Base-by-base conservation (phyloP, 2,888 invertebrate species). In the Drosophila imparisetae region DNA sequence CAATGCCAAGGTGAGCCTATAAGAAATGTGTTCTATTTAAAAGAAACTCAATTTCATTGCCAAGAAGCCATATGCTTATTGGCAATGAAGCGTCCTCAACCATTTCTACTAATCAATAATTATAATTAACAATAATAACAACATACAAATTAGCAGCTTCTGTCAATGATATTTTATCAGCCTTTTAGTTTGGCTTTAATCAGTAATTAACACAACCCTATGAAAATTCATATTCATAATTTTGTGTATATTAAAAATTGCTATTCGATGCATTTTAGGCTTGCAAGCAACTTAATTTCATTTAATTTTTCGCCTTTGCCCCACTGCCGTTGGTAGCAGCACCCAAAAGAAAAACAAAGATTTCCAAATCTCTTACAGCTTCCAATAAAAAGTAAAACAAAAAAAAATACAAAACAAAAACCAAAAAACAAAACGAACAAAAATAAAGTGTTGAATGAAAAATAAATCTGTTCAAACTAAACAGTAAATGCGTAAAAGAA, bases 1-100 rank as follows among this genome's bases (percentile, higher is more conserved):
- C 64, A 92, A 92, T 66, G 69, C 74, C 34, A 92, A 91, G 91
- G 91, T 91, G 63, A 80, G 27, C 52, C 18, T n/a, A 50, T 7
- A 6, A 10, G 49, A 38, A 24, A 38, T n/a, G 1, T 54, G 13
- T 18, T 32, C 13, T 3, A 40, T 49, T 29, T 11, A 1, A n/a
- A 30, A 13, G 36, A 32, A 15, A 38, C 3, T 13, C 40, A 11
- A n/a, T 30, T 36, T 45, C 32, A 67, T 40, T 57, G 50, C 24
- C 45, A 55, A 48, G 7, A 13, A 29, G 2, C n/a, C 18, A 34
- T 53, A 3, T 24, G 32, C 18, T 66, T 52, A 30, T 58, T 60
- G 55, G 36, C 52, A 55, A 49, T 71, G 60, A 63, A 42, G 40
- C 11, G 18, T 54, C 11, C 45, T 38, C 32, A 13, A 13, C 30